A percentile compares a stretch with the other conserved stretches of the same genome.
phyloP scores from a whole-genome alignment of 92 coral and sea anemone genomes.

The Parazoanthus swiftii region DNA sequence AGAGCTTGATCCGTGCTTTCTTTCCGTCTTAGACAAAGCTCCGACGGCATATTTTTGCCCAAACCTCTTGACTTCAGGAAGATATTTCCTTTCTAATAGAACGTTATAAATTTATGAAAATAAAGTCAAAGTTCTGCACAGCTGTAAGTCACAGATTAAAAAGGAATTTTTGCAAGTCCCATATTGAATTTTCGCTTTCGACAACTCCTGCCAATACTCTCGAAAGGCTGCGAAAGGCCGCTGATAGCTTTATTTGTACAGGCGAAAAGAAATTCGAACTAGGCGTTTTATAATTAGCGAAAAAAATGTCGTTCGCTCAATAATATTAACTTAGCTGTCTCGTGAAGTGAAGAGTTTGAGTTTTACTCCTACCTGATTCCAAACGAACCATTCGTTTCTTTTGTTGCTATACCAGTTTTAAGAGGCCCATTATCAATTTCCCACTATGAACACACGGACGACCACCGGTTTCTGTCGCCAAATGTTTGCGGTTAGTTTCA shows the following conservation, averaged over 20 bases:
- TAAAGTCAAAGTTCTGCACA: not conserved
- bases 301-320: not conserved
- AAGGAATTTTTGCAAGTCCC: not conserved
- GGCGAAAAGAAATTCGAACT: not conserved
- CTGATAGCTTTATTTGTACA: constrained; percentile 13
- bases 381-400: not conserved
- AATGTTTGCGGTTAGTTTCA: constrained; percentile 43
- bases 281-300: not conserved
- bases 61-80: constrained; percentile 28
- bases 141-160: not conserved
- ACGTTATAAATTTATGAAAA: constrained; percentile 1
- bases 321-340: not conserved
- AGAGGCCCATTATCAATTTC: not conserved
- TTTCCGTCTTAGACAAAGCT: not conserved
- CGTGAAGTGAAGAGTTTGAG: not conserved
- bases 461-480: constrained; percentile 36
- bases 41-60: not conserved
- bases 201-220: not conserved
- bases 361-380: constrained; percentile 1
- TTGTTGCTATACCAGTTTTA: constrained; percentile 34
- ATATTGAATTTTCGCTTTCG: constrained; percentile 22
- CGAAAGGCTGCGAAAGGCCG: not conserved
- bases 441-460: not conserved
- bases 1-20: not conserved
- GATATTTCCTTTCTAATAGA: constrained; percentile 21